Conservation (phyloP, 2,888 invertebrate species). For the Litoditis marina region DNA sequence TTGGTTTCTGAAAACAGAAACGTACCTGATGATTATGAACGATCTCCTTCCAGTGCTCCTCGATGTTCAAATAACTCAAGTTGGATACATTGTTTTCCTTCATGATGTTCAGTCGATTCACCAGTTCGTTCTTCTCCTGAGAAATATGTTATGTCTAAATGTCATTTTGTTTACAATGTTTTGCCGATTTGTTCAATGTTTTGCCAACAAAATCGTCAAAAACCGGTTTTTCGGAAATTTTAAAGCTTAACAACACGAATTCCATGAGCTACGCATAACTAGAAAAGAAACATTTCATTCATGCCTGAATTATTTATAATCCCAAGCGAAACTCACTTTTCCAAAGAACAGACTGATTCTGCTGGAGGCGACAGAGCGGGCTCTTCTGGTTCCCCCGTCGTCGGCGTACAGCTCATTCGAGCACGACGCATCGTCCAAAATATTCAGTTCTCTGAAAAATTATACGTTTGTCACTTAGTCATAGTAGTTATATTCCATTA, state of each 20-base stretch:
- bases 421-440: slow-evolving; percentile 38
- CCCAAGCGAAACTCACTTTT: too few species aligned
- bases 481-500: background rate
- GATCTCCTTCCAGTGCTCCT: slow-evolving; percentile 68
- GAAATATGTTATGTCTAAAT: too few species aligned
- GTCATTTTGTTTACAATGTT: too few species aligned
- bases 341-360: slow-evolving; percentile 46
- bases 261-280: too few species aligned
- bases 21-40: slow-evolving; percentile 67
- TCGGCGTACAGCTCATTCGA: slow-evolving; percentile 27
- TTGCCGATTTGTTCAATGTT: too few species aligned
- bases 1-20: too few species aligned
- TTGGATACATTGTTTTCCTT: slow-evolving; percentile 24
- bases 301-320: background rate
- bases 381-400: slow-evolving; percentile 44
- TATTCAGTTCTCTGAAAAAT: slow-evolving; percentile 17
- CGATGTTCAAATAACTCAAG: slow-evolving; percentile 61
- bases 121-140: slow-evolving; percentile 39
- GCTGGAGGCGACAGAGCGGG: slow-evolving; percentile 39
- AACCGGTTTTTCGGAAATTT: too few species aligned
- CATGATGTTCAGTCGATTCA: slow-evolving; percentile 30
- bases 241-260: too few species aligned
- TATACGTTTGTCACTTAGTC: background rate
- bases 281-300: background rate
- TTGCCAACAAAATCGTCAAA: too few species aligned